Evolutionary conservation across 2,888 invertebrate species (phyloP).

Genomic region (Trisateles emortualis): DNA sequence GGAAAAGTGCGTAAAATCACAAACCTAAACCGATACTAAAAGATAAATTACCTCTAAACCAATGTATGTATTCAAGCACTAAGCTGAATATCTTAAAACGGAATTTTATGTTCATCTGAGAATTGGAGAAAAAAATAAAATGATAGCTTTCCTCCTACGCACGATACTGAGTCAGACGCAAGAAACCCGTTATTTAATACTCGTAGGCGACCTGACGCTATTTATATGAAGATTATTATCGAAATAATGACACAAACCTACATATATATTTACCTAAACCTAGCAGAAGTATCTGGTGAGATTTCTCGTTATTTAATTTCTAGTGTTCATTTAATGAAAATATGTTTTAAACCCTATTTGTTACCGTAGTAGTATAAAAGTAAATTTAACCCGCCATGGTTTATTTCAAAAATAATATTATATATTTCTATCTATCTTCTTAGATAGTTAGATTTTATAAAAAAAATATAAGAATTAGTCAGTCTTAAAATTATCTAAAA

Average conservation of each 20-base stretch:
- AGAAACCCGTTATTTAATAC: constrained; percentile 35
- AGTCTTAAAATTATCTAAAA: too few relatives aligned
- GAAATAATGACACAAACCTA: constrained; percentile 11
- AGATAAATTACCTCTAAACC: constrained; percentile 2
- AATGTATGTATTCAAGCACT: constrained; percentile 1
- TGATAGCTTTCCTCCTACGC: constrained; percentile 31
- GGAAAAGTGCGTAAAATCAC: not conserved
- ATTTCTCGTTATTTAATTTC: not conserved
- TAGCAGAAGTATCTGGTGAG: not conserved
- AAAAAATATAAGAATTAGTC: too few relatives aligned
- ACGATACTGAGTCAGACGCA: constrained; percentile 11
- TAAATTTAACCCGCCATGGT: too few relatives aligned
- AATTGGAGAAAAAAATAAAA: constrained; percentile 5
- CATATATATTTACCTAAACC: not conserved
- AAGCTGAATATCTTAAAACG: constrained; percentile 12
- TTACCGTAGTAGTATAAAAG: too few relatives aligned
- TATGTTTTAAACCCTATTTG: too few relatives aligned
- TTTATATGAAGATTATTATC: constrained; percentile 36
- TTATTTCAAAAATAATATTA: too few relatives aligned
- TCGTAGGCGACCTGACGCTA: constrained; percentile 31
- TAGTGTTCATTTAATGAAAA: too few relatives aligned
- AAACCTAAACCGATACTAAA: not conserved
- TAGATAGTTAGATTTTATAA: too few relatives aligned
- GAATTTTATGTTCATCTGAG: constrained; percentile 14
- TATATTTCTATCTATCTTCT: too few relatives aligned